Conservation (phyloP, 2,113 vertebrate genomes). For the Petromus typicus region DNA sequence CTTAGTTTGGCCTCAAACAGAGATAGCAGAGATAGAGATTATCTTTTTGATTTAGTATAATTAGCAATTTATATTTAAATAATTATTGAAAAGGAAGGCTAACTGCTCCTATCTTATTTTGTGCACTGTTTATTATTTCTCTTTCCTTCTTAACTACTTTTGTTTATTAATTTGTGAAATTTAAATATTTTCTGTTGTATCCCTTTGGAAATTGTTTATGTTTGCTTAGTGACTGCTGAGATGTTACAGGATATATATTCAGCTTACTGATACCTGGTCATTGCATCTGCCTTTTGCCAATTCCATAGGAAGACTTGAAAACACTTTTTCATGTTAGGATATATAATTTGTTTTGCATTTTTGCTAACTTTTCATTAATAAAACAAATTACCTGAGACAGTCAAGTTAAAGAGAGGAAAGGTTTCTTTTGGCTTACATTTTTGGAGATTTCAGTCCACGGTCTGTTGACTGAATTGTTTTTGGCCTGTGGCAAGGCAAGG, state of each 20-base stretch:
- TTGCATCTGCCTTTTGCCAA: not conserved
- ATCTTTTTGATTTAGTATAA: not conserved
- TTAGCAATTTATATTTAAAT: not conserved
- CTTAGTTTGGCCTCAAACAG: not conserved
- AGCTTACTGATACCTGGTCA: not conserved
- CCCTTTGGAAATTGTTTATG: not conserved
- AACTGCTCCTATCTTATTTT: not conserved
- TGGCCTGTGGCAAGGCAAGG: not conserved
- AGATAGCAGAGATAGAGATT: not conserved
- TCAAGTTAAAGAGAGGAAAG: not conserved
- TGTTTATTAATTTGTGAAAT: not conserved
- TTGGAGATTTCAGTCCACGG: not conserved
- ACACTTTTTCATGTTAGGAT: not conserved
- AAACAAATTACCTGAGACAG: not conserved
- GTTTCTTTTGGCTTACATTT: not conserved
- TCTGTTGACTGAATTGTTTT: not conserved
- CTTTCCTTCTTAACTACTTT: not conserved
- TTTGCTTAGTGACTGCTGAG: not conserved
- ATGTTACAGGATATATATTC: not conserved
- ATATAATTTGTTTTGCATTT: not conserved
- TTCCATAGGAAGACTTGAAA: too few species aligned
- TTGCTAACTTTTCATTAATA: not conserved
- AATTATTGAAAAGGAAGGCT: not conserved
- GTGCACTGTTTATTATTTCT: not conserved
- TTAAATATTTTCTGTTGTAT: not conserved